phyloP scores from a whole-genome alignment of 2,113 vertebrate genomes.

The Sitta europaea region DNA sequence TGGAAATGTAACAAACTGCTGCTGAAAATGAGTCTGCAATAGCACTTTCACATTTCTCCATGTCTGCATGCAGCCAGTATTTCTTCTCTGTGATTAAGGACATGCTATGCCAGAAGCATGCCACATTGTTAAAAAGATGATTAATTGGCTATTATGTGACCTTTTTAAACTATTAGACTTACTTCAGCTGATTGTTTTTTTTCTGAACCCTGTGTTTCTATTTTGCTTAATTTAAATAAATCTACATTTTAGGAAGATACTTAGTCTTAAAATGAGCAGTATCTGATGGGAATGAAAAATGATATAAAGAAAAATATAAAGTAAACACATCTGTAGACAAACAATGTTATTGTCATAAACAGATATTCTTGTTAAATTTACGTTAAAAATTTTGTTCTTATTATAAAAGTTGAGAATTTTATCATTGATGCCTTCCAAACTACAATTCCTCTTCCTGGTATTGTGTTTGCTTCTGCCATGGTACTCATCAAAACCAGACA shows the following conservation, averaged over 20 bases:
- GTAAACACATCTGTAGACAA: not conserved
- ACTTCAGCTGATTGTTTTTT: not conserved
- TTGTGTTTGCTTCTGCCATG: not conserved
- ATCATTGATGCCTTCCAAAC: not conserved
- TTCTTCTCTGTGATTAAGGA: not conserved
- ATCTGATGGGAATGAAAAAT: not conserved
- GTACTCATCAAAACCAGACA: not conserved
- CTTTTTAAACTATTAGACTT: not conserved
- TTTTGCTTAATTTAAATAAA: not conserved
- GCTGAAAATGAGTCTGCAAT: not conserved
- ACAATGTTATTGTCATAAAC: not conserved
- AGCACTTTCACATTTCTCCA: not conserved
- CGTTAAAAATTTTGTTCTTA: not conserved
- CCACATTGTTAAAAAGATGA: not conserved
- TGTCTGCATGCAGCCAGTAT: not conserved
- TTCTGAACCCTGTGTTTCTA: not conserved
- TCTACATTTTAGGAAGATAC: not conserved
- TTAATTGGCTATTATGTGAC: not conserved
- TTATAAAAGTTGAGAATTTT: not conserved
- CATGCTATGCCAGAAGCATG: not conserved
- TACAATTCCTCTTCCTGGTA: not conserved
- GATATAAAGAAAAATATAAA: not conserved
- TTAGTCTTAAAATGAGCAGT: not conserved
- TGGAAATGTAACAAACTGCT: not conserved
- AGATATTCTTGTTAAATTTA: not conserved